phyloP scores from a whole-genome alignment of 2,797 vertebrate species.

The Anguilla obscura region DNA sequence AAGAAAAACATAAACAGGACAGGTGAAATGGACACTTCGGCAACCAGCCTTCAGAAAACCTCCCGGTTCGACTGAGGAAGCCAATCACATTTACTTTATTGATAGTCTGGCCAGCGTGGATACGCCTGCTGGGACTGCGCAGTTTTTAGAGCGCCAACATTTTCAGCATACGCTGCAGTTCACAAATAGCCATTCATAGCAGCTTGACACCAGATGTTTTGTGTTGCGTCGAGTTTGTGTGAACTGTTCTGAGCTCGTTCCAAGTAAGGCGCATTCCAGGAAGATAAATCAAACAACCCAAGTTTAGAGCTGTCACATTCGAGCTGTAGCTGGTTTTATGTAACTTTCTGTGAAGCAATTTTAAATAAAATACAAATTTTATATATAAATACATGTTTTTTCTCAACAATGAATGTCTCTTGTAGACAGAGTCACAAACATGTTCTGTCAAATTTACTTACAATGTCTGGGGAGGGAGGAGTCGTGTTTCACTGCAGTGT shows the following conservation, averaged over 20 bases:
- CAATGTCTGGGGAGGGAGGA: background rate
- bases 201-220: conserved; percentile 15
- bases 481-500: background rate
- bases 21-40: background rate
- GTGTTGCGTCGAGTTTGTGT: background rate
- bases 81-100: background rate
- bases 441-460: background rate
- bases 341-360: background rate
- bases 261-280: background rate
- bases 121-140: background rate
- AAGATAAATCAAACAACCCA: background rate
- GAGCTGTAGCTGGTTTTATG: background rate
- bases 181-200: background rate
- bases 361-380: background rate
- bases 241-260: background rate
- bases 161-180: background rate
- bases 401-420: background rate
- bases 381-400: background rate
- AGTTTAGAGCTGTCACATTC: background rate
- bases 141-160: background rate
- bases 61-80: background rate
- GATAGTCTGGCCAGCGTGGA: background rate
- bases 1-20: background rate
- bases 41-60: background rate
- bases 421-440: background rate